Percentiles rank a stretch among this genome's conserved stretches.
phyloP scores from a whole-genome alignment of 37 sponge, comb jelly and placozoan genomes.

The Spongilla lacustris region DNA sequence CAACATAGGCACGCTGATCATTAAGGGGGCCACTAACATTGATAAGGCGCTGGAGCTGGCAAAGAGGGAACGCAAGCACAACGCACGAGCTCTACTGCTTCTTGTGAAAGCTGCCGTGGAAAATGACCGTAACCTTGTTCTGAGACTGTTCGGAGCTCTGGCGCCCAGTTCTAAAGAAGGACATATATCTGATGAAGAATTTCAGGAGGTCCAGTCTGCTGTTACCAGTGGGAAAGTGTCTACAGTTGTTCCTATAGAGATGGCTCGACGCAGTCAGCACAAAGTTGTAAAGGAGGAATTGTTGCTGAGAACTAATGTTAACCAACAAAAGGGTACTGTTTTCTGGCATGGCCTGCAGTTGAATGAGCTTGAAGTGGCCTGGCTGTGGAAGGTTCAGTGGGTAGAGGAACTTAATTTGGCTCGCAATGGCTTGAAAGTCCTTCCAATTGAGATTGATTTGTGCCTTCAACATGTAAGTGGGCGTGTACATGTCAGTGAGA shows the following conservation, averaged over 20 bases:
- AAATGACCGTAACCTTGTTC: conserved; percentile 50
- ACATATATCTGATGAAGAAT: conserved; percentile 21
- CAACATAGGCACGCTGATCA: conserved; percentile 64
- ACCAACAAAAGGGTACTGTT: conserved; percentile 55
- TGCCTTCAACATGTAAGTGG: conserved; percentile 63
- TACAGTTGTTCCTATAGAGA: conserved; percentile 81
- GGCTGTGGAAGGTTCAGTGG: conserved; percentile 84
- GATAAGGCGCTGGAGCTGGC: conserved; percentile 38
- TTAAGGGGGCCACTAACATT: conserved; percentile 54
- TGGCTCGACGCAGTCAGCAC: conserved; percentile 49
- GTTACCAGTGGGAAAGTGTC: conserved; percentile 57
- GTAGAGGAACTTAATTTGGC: conserved; percentile 70
- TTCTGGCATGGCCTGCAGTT: conserved; percentile 80
- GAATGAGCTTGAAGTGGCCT: conserved; percentile 58
- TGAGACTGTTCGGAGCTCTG: conserved; percentile 57
- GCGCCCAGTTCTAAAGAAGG: background rate
- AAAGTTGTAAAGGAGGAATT: conserved; percentile 73
- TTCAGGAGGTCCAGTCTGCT: conserved; percentile 51
- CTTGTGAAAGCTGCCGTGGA: conserved; percentile 57
- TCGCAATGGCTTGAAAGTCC: conserved; percentile 70
- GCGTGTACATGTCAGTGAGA: too few species aligned
- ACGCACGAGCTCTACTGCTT: conserved; percentile 62
- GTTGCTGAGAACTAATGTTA: conserved; percentile 78
- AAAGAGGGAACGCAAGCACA: conserved; percentile 28
- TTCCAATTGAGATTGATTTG: too few species aligned